These are phyloP conservation scores for Macroramphosus scolopax DNA, from an alignment of 2,797 vertebrate species.

Conservation along the genomic window DNA sequence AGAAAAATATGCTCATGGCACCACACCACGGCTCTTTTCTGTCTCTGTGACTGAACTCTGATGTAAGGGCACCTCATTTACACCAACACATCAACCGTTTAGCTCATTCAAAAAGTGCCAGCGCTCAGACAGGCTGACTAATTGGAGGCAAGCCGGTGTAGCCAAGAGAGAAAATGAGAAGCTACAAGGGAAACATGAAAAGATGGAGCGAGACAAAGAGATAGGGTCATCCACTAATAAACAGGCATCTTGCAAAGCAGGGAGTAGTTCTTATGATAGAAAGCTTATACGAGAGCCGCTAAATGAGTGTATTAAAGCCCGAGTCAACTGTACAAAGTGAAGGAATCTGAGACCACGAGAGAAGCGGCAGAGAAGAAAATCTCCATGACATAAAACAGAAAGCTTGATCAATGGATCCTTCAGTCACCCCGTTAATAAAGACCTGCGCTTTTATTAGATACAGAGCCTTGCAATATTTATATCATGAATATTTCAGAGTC, in stretches of 20 bases:
- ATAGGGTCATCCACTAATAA: conserved; percentile 44
- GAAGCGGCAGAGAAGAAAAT: conserved; percentile 44
- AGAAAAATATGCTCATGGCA: conserved; percentile 31
- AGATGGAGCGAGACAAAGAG: conserved; percentile 21
- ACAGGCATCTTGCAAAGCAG: conserved; percentile 25
- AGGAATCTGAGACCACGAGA: conserved; percentile 41
- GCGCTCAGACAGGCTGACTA: conserved; percentile 48
- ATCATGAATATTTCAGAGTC: conserved; percentile 77
- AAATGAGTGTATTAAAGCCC: conserved; percentile 33
- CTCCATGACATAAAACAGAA: conserved; percentile 76
- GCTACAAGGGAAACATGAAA: conserved; percentile 27
- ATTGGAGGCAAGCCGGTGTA: conserved; percentile 48
- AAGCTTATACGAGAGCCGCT: conserved; percentile 24
- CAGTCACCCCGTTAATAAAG: conserved; percentile 79
- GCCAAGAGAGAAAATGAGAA: conserved; percentile 9
- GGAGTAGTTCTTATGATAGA: conserved; percentile 12
- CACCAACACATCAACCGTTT: conserved; percentile 29
- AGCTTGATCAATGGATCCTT: conserved; percentile 77
- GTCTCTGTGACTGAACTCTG: conserved; percentile 25
- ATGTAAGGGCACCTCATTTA: conserved; percentile 49
- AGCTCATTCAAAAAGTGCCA: conserved; percentile 40
- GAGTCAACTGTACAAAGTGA: conserved; percentile 17
- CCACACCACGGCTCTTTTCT: conserved; percentile 12
- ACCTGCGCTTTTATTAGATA: conserved; percentile 78
- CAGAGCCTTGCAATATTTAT: conserved; percentile 77